Evolutionary conservation across 1,140 invertebrate genomes (phyloP).

Genomic region (Drosophila arawakana): DNA sequence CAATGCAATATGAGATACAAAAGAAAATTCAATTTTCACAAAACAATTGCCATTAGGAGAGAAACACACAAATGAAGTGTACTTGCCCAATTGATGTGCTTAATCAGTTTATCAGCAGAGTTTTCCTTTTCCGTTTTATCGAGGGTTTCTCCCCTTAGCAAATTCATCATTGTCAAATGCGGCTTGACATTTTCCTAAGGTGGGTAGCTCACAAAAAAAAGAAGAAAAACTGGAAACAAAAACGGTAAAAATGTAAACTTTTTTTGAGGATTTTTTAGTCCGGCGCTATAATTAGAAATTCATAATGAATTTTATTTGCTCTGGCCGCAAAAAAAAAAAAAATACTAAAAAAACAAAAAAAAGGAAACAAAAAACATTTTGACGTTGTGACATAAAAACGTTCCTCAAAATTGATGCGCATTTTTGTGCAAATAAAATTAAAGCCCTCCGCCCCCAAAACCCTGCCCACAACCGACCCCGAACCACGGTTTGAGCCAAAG

Average conservation of each 20-base stretch:
- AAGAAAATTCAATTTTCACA: slow-evolving; percentile 81
- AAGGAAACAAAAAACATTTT: slow-evolving; percentile 46
- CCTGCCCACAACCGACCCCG: slow-evolving; percentile 21
- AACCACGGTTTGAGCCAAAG: slow-evolving; percentile 42
- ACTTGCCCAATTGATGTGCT: slow-evolving; percentile 74
- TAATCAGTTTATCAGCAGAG: slow-evolving; percentile 78
- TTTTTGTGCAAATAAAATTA: slow-evolving; percentile 82
- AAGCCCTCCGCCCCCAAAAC: slow-evolving; percentile 42
- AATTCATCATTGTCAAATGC: slow-evolving; percentile 80
- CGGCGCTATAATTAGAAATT: slow-evolving; percentile 81
- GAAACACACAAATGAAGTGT: slow-evolving; percentile 37
- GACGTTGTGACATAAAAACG: slow-evolving; percentile 50
- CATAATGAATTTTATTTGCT: slow-evolving; percentile 84
- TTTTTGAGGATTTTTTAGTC: slow-evolving; percentile 56
- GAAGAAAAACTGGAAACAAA: neutral
- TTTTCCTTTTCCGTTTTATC: slow-evolving; percentile 18
- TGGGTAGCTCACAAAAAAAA: neutral
- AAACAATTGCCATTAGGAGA: slow-evolving; percentile 75
- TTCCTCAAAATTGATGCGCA: slow-evolving; percentile 71
- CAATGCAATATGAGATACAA: slow-evolving; percentile 63
- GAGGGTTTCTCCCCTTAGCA: slow-evolving; percentile 61
- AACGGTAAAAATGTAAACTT: slow-evolving; percentile 61
- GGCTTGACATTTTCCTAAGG: slow-evolving; percentile 72
- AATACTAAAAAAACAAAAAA: no score
- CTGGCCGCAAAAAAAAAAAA: slow-evolving; percentile 63